phyloP scores from a whole-genome alignment of 1,140 invertebrate genomes.

The Diuraphis noxia region DNA sequence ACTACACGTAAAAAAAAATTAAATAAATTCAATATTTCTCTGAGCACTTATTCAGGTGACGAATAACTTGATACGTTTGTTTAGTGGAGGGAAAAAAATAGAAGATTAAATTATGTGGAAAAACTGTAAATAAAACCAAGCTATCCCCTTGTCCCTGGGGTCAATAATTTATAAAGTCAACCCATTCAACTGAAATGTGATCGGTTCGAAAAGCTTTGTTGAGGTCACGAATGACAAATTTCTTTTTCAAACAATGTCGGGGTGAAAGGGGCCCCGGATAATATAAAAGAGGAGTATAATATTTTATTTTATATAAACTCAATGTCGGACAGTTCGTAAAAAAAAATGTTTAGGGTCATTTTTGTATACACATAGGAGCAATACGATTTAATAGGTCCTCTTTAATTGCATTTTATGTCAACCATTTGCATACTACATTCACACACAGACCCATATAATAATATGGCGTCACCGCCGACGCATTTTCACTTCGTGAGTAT shows the following conservation, averaged over 20 bases:
- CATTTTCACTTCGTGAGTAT: not conserved
- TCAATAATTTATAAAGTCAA: constrained; percentile 50
- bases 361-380: not conserved
- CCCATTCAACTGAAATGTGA: constrained; percentile 49
- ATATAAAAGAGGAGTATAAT: constrained; percentile 35
- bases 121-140: constrained; percentile 51
- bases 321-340: not conserved
- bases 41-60: constrained; percentile 27
- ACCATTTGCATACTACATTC: constrained; percentile 19
- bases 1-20: not conserved
- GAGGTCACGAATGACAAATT: constrained; percentile 49
- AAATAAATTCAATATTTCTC: constrained; percentile 17
- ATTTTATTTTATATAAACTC: constrained; percentile 43
- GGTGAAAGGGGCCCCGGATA: not conserved
- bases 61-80: constrained; percentile 36
- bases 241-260: constrained; percentile 36
- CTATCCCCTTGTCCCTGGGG: not conserved
- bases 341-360: constrained; percentile 39
- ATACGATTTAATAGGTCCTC: constrained; percentile 10
- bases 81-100: constrained; percentile 9
- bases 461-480: not conserved
- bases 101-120: constrained; percentile 51
- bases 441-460: not conserved
- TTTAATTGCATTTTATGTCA: constrained; percentile 19
- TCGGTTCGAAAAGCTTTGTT: constrained; percentile 43